A percentile compares a stretch with the other conserved stretches of the same genome.
Evolutionary conservation across 37 sponge, comb jelly and placozoan genomes (phyloP).

Genomic region (Hormiphora californensis): DNA sequence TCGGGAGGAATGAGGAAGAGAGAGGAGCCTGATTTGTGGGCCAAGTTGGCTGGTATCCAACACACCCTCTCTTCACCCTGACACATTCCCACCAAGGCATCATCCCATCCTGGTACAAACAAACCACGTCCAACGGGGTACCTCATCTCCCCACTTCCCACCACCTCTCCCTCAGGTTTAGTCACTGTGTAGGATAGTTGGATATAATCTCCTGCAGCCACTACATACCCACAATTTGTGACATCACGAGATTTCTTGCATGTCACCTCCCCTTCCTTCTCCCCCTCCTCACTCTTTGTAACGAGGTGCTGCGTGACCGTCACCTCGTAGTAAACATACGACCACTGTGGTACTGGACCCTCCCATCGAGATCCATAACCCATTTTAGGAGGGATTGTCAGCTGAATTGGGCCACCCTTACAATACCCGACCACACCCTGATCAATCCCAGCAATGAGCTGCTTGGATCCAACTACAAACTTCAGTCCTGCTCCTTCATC

Average conservation of each 20-base stretch:
- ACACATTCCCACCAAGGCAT: not conserved
- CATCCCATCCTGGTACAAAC: constrained; percentile 49
- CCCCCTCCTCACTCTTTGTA: not conserved
- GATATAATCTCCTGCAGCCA: constrained; percentile 9
- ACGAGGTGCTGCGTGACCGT: not conserved
- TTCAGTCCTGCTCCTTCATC: not conserved
- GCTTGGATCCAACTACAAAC: not conserved
- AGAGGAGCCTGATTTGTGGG: constrained; percentile 9
- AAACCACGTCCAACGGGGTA: constrained; percentile 38
- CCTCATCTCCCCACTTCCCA: constrained; percentile 8
- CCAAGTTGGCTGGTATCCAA: constrained; percentile 19
- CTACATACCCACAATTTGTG: not conserved
- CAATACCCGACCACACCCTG: not conserved
- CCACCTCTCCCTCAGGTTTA: not conserved
- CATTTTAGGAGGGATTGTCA: constrained; percentile 2
- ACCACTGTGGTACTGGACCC: constrained; percentile 48
- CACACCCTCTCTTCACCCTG: not conserved
- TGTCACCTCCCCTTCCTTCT: not conserved
- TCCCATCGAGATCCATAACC: constrained; percentile 19
- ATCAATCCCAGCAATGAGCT: constrained; percentile 19
- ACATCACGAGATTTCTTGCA: not conserved
- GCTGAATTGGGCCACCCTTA: not conserved
- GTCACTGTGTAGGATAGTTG: not conserved
- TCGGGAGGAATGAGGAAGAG: not conserved
- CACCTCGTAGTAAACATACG: constrained; percentile 39